Evolutionary conservation across 2,797 vertebrate genomes (phyloP).

Genomic region (Macropus fuliginosus): DNA sequence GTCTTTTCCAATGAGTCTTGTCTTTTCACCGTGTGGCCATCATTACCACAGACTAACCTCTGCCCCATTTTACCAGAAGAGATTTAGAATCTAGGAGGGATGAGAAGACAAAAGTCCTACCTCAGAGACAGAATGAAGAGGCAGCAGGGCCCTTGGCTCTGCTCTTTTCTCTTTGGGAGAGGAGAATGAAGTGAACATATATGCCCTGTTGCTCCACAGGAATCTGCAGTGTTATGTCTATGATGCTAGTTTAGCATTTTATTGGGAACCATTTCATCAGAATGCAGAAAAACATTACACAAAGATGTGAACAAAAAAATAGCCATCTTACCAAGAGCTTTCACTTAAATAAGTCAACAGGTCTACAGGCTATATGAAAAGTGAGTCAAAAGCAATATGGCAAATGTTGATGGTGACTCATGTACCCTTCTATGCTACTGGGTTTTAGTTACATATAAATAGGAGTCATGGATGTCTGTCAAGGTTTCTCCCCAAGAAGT

Average conservation of each 20-base stretch:
- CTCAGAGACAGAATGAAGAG: background rate
- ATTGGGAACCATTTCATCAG: background rate
- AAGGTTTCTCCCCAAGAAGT: slow-evolving; percentile 59
- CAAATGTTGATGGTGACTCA: background rate
- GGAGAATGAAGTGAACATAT: background rate
- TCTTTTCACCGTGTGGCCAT: background rate
- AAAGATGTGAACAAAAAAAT: background rate
- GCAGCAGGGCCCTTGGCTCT: background rate
- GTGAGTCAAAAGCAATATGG: background rate
- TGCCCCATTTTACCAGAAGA: background rate
- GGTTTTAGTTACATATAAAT: slow-evolving; percentile 16
- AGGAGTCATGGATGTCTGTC: slow-evolving; percentile 35
- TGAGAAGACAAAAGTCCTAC: background rate
- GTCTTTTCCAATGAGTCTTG: background rate
- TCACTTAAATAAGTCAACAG: background rate
- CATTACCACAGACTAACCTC: background rate
- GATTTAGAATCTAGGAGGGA: background rate
- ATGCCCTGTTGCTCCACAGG: too few relatives aligned
- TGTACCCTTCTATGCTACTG: background rate
- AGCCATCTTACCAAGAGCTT: slow-evolving; percentile 17
- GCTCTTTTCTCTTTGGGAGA: background rate
- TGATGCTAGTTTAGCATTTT: background rate
- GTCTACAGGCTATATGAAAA: slow-evolving; percentile 13
- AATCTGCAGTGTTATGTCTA: background rate
- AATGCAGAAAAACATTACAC: background rate